A percentile compares a stretch with the other conserved stretches of the same genome.
Evolutionary conservation across 2,113 vertebrate genomes (phyloP).

Genomic region (Bombycilla garrulus): DNA sequence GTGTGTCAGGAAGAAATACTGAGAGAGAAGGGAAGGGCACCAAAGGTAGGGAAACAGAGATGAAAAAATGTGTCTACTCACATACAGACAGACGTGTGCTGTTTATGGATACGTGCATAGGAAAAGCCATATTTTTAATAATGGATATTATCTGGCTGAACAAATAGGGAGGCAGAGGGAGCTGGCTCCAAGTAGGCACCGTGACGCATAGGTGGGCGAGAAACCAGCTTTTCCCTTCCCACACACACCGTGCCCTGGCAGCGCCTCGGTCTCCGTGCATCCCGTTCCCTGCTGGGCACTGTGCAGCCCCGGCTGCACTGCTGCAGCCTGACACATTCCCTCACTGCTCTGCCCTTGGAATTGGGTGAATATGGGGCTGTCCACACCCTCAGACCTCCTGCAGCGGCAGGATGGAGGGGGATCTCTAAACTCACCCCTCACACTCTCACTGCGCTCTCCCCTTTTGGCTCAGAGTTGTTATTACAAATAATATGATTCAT

Average conservation of each 20-base stretch:
- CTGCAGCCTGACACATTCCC: neutral
- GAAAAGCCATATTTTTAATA: neutral
- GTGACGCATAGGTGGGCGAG: conserved; percentile 38
- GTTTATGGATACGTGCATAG: neutral
- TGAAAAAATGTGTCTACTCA: neutral
- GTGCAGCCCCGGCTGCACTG: neutral
- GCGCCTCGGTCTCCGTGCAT: neutral
- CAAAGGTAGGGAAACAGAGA: neutral
- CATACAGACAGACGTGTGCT: neutral
- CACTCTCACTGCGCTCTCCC: fast-evolving
- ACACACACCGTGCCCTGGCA: conserved; percentile 36
- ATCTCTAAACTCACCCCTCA: neutral
- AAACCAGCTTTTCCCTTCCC: conserved; percentile 46
- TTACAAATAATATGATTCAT: neutral
- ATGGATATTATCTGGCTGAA: neutral
- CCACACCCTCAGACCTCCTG: neutral
- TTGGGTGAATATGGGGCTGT: neutral
- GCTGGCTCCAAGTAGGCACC: neutral
- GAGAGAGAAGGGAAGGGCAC: neutral
- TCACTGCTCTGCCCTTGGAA: neutral
- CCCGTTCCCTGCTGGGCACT: neutral
- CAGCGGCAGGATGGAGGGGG: neutral
- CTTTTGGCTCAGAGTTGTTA: neutral
- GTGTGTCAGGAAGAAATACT: neutral
- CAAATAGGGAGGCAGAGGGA: conserved; percentile 26